Base-by-base conservation (phyloP, 2,797 vertebrate genomes). In the Heliangelus exortis region DNA sequence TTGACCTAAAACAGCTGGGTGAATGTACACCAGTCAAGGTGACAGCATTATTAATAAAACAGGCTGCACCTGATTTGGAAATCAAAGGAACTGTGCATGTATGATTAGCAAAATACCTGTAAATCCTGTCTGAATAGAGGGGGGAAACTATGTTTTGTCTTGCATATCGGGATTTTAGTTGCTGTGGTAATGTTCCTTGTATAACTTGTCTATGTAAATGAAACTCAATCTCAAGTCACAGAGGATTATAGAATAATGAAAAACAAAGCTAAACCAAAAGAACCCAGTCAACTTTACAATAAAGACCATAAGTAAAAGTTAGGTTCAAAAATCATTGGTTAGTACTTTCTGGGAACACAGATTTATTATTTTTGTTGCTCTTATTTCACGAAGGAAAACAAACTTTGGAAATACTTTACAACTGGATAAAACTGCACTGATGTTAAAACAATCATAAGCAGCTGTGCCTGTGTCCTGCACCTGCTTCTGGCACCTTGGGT, bases 171-270 rank as follows among this genome's bases (percentile, higher is more conserved):
- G 63, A 88, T 84, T 39, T 93, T 82, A 81, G 81, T 88, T 96
- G 77, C 71, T 94, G 91, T 85, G 74, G 75, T 80, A 91, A 94
- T 93, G 15, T 67, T 94, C n/a, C 57, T 91, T 84, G 62, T 93
- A 71, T 67, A 87, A 92, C 54, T 91, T 80, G 36, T 71, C 85
- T 87, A 20, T 2, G 0, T 77, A 95, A 95, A 92, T 57, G 59
- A 91, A 95, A 95, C 65, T 78, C 69, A 83, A 19, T 39, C 54
- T 90, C 88, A 87, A 92, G 29, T 28, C 72, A 73, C 18, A 76
- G 81, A 87, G 66, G 57, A 92, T 94, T 96, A 89, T 22, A 89
- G 73, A 84, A 67, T 77, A 91, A 92, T 69, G 61, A 84, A 89
- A 86, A 90, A 6, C 33, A 91, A 92, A 87, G 54, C 36, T 75